phyloP scores from a whole-genome alignment of 2,888 invertebrate species.

The Phania funesta region DNA sequence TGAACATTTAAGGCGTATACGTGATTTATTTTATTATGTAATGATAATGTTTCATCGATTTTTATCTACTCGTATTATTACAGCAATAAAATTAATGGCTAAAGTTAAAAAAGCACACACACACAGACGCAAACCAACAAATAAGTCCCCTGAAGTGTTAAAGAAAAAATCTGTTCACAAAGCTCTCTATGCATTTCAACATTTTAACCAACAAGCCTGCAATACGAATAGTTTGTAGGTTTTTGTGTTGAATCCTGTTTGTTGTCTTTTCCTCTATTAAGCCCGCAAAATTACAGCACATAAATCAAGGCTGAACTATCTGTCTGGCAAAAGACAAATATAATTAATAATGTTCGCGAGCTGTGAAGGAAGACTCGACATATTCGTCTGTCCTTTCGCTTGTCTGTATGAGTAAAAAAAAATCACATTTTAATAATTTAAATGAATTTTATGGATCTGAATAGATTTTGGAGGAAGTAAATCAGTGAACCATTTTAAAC shows the following conservation, averaged over 20 bases:
- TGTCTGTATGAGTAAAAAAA: background rate
- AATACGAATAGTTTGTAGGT: constrained; percentile 5
- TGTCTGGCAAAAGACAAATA: constrained; percentile 37
- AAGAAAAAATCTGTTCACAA: background rate
- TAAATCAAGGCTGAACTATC: constrained; percentile 45
- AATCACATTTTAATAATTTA: constrained; percentile 28
- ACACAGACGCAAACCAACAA: background rate
- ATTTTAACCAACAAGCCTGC: constrained; percentile 26
- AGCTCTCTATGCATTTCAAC: background rate
- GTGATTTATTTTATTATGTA: constrained; percentile 78
- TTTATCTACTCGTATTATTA: constrained; percentile 48
- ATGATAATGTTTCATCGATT: constrained; percentile 77
- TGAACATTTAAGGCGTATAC: constrained; percentile 65
- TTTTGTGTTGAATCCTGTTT: background rate
- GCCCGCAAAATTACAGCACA: background rate
- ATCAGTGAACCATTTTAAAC: background rate
- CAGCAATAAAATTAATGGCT: constrained; percentile 24
- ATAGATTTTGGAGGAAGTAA: background rate
- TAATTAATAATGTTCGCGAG: constrained; percentile 44
- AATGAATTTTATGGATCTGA: constrained; percentile 25
- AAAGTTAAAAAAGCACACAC: background rate
- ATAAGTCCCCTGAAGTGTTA: background rate
- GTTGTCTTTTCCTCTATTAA: background rate
- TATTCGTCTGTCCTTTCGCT: background rate
- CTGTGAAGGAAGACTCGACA: background rate